These are phyloP conservation scores for Ageneiosus marmoratus DNA, from an alignment of 2,113 vertebrate species.

Conservation along the genomic window DNA sequence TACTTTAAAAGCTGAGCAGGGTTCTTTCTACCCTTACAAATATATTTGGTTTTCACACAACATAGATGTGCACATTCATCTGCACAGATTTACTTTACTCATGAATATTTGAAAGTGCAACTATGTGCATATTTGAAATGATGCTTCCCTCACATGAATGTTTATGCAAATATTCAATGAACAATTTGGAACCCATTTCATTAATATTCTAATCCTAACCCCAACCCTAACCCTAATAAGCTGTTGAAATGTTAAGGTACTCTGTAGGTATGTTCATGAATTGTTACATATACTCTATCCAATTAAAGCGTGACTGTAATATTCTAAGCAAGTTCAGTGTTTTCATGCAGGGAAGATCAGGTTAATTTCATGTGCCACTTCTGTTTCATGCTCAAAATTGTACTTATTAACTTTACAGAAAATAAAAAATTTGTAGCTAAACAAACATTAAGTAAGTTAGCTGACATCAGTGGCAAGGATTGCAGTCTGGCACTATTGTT, in stretches of 20 bases:
- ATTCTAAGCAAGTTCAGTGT: neutral
- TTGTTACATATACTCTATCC: too few species aligned
- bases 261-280: too few species aligned
- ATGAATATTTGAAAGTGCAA: neutral
- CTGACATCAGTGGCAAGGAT: neutral
- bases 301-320: neutral
- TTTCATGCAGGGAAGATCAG: neutral
- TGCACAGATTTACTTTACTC: neutral
- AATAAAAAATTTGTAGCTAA: neutral
- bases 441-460: neutral
- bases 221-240: too few species aligned
- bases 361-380: neutral
- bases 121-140: neutral
- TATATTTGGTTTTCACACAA: conserved; percentile 4
- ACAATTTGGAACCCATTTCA: too few species aligned
- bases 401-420: neutral
- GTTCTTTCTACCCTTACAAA: neutral
- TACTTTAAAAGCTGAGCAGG: neutral
- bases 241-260: too few species aligned
- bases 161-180: too few species aligned
- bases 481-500: neutral
- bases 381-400: neutral
- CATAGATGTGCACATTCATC: neutral
- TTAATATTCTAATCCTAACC: too few species aligned
- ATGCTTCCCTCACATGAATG: neutral